A percentile compares a stretch with the other conserved stretches of the same genome.
Evolutionary conservation across 2,113 vertebrate species (phyloP).

Genomic region (Okapia johnstoni): DNA sequence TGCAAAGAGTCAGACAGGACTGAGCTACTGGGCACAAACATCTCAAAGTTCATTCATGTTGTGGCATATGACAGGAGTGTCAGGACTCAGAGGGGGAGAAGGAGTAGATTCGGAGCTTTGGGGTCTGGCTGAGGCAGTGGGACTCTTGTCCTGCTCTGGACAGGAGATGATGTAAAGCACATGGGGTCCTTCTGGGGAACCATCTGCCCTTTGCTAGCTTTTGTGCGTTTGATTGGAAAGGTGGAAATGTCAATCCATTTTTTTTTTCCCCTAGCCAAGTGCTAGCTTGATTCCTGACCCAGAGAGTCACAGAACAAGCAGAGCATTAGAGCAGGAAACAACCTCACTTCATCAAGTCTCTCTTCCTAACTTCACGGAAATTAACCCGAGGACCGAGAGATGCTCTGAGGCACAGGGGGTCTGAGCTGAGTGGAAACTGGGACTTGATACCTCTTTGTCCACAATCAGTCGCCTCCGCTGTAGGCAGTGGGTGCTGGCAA

Average conservation of each 20-base stretch:
- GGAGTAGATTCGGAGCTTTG: neutral
- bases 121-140: neutral
- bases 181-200: neutral
- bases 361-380: neutral
- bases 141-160: neutral
- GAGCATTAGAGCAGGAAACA: neutral
- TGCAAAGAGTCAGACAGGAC: neutral
- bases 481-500: neutral
- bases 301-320: neutral
- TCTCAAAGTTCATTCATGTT: neutral
- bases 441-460: neutral
- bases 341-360: neutral
- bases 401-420: neutral
- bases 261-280: neutral
- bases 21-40: neutral
- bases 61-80: neutral
- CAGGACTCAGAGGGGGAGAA: neutral
- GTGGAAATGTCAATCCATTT: neutral
- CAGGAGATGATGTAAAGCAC: neutral
- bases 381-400: neutral
- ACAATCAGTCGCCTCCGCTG: neutral
- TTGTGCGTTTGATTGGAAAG: neutral
- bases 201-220: neutral
- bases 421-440: neutral
- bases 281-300: neutral